Evolutionary conservation across 2,888 invertebrate genomes (phyloP), one percentile per base, ranked within the genome.

Genomic region (Gerris lacustris): DNA sequence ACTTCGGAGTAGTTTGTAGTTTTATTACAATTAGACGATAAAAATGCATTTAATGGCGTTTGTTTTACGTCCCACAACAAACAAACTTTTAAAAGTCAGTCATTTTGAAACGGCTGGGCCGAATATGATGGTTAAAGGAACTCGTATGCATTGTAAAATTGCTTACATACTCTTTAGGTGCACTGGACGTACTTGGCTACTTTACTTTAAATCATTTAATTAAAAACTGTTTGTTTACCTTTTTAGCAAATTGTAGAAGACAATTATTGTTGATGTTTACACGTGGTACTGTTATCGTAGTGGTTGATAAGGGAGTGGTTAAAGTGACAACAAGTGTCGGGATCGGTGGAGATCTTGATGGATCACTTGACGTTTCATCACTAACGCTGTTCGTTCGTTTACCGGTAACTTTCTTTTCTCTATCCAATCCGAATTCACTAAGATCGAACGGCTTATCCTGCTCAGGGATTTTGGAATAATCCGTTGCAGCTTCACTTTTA

Each of bases 271-370:
- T 74, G 69, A 75, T 69, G 72, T 73, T 74, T 66, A 75, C 75
- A 70, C 73, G 74, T 44, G 75, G 73, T 7, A 75, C 72, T 31
- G 75, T 75, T 69, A 75, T 75, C 45, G 75, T 75, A n/a, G 75
- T 75, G 31, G 75, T 75, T n/a, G 75, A 69, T 11, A 75, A 70
- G 7, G 75, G 75, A n/a, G 75, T 75, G n/a, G 75, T 75, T 67
- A 75, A 66, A 9, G 75, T 75, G 44, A 75, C 75, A n/a, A 75
- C 74, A 18, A 75, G 70, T n/a, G 72, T 70, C 47, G 44, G 63
- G 44, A n/a, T 43, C n/a, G 67, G 47, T 45, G 47, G 47, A 17
- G n/a, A 17, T 44, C 6, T 45, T 15, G 55, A 55, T 9, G 9
- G 9, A 55, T 55, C 55, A 55, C 55, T 55, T 15, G 55, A 55